These are phyloP conservation scores for Ganaspis brasiliensis DNA, from an alignment of 2,888 invertebrate species.

Conservation along the genomic window DNA sequence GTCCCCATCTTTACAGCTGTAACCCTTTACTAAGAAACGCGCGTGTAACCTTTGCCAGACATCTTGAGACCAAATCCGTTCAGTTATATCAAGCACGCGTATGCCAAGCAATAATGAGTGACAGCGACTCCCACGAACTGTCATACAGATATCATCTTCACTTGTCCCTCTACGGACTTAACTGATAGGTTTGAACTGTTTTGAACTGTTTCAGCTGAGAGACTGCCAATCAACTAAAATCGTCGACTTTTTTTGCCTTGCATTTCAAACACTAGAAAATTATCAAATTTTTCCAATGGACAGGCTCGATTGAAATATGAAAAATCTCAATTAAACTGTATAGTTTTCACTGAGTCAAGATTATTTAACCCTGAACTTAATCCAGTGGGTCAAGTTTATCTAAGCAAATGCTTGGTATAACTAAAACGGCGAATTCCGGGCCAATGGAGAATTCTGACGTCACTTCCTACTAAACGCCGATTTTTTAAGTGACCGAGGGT, in stretches of 20 bases:
- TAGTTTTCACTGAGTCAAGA: not conserved
- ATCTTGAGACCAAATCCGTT: slow-evolving; percentile 65
- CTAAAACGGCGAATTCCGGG: slow-evolving; percentile 23
- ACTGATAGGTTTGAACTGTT: slow-evolving; percentile 23
- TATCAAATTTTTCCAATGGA: no score
- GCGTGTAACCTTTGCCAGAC: slow-evolving; percentile 62
- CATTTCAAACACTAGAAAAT: no score
- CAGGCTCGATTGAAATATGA: not conserved
- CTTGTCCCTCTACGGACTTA: slow-evolving; percentile 23
- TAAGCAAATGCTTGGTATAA: not conserved
- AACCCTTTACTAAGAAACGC: slow-evolving; percentile 54
- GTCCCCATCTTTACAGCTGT: slow-evolving; percentile 17
- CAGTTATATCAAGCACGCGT: slow-evolving; percentile 70
- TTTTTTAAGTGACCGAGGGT: slow-evolving; percentile 65
- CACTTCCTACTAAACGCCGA: slow-evolving; percentile 76
- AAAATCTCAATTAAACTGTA: not conserved
- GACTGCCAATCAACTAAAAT: slow-evolving; percentile 16
- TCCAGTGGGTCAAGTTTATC: slow-evolving; percentile 2
- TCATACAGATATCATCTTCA: slow-evolving; percentile 65
- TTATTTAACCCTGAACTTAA: not conserved
- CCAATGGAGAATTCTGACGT: slow-evolving; percentile 67
- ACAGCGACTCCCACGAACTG: slow-evolving; percentile 80
- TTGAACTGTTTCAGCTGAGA: not conserved
- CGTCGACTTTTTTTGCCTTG: no score
- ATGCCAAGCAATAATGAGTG: slow-evolving; percentile 77